A percentile compares a stretch with the other conserved stretches of the same genome.
Evolutionary conservation across 1,140 invertebrate species (phyloP).

Genomic region (Trigoniulus corallinus): DNA sequence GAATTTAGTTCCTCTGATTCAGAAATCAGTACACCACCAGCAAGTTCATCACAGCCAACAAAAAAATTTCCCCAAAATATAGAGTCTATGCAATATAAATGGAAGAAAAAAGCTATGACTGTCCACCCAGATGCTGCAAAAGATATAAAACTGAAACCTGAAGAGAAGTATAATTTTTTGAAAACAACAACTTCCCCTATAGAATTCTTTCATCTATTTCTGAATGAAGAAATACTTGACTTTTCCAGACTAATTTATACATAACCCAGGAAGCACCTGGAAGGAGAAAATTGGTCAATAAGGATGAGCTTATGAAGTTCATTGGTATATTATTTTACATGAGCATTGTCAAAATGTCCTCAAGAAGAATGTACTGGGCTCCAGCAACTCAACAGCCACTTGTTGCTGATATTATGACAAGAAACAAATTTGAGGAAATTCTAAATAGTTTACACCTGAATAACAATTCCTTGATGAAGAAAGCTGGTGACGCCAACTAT

Average conservation of each 20-base stretch:
- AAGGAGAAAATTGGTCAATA: not conserved
- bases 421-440: conserved; percentile 5
- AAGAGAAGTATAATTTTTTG: not conserved
- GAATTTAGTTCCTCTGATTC: conserved; percentile 2
- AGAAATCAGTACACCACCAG: not conserved
- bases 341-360: not conserved
- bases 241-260: conserved; percentile 1
- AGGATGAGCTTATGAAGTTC: not conserved
- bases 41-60: not conserved
- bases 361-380: conserved; percentile 4
- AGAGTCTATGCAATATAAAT: not conserved
- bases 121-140: too few relatives aligned
- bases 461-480: not conserved
- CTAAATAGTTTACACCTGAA: conserved; percentile 1
- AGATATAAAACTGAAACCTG: conserved; percentile 1
- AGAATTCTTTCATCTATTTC: too few relatives aligned
- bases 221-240: not conserved
- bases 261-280: not conserved
- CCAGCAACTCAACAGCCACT: not conserved
- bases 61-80: not conserved
- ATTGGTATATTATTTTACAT: not conserved
- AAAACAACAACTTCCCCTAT: not conserved
- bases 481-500: not conserved
- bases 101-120: conserved; percentile 3
- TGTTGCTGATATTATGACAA: not conserved